A percentile compares a stretch with the other conserved stretches of the same genome.
These are phyloP conservation scores for Scaeva pyrastri DNA, from an alignment of 2,888 invertebrate genomes.

Conservation along the genomic window DNA sequence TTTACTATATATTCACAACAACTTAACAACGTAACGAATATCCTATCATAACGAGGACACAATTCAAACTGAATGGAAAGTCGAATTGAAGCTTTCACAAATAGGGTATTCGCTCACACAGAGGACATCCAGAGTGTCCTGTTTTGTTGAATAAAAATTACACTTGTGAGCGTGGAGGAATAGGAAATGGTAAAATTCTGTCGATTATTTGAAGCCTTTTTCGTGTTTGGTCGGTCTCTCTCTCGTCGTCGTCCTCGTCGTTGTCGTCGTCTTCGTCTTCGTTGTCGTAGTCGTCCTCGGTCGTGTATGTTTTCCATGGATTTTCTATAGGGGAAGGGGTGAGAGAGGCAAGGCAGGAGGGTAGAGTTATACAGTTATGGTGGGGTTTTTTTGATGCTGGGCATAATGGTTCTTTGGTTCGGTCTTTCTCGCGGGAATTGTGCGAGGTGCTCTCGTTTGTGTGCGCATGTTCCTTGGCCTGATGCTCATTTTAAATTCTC, in stretches of 20 bases:
- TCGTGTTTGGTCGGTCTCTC: slow-evolving; percentile 56
- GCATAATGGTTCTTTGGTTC: slow-evolving; percentile 50
- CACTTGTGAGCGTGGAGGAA: slow-evolving; percentile 58
- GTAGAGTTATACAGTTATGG: not conserved
- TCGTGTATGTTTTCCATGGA: not conserved
- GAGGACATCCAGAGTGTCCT: slow-evolving; percentile 58
- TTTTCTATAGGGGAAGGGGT: slow-evolving; percentile 71
- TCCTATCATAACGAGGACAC: slow-evolving; percentile 84
- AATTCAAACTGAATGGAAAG: slow-evolving; percentile 84
- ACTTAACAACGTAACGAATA: slow-evolving; percentile 84
- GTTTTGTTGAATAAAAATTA: slow-evolving; percentile 62
- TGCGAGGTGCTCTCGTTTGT: slow-evolving; percentile 43
- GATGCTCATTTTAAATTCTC: slow-evolving; percentile 71
- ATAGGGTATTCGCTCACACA: slow-evolving; percentile 79
- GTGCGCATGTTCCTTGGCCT: slow-evolving; percentile 54
- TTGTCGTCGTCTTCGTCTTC: no score
- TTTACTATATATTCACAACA: slow-evolving; percentile 84
- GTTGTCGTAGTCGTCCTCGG: no score
- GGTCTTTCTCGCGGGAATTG: slow-evolving; percentile 65
- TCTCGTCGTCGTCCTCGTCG: no score
- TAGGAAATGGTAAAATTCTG: slow-evolving; percentile 49
- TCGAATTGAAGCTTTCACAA: slow-evolving; percentile 82
- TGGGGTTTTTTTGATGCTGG: slow-evolving; percentile 16
- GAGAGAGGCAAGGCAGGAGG: slow-evolving; percentile 27
- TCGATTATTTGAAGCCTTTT: slow-evolving; percentile 68